A percentile compares a stretch with the other conserved stretches of the same genome.
Evolutionary conservation across 2,797 vertebrate species (phyloP).

Genomic region (Pangasius macronema): DNA sequence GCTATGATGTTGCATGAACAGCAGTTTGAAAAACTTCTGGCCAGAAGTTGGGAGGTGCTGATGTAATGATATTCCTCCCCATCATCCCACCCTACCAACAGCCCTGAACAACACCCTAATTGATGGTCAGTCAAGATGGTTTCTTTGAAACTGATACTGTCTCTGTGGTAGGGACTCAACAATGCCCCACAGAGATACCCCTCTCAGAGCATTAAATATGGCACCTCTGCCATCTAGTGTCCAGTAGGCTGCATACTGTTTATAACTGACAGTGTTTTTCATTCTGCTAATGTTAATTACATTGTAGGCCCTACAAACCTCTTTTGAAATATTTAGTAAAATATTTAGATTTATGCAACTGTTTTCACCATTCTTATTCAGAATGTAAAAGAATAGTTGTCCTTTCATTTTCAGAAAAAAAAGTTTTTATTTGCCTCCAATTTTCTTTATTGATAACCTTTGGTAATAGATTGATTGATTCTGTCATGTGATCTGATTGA

Average conservation of each 20-base stretch:
- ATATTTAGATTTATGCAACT: too few species aligned
- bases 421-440: not conserved
- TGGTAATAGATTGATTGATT: not conserved
- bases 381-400: not conserved
- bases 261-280: not conserved
- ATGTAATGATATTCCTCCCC: not conserved
- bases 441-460: not conserved
- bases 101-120: not conserved
- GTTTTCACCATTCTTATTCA: not conserved
- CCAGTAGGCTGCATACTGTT: not conserved
- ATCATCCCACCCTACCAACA: not conserved
- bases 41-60: not conserved
- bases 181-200: not conserved
- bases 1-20: not conserved
- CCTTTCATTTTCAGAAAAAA: not conserved
- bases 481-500: slow-evolving; percentile 21
- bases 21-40: not conserved
- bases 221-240: not conserved
- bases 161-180: not conserved
- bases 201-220: not conserved
- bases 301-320: not conserved
- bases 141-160: not conserved
- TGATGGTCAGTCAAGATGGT: not conserved
- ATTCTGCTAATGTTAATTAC: not conserved
- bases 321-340: not conserved